Evolutionary conservation across 2,113 vertebrate genomes (phyloP), one percentile per base, ranked within the genome.

Genomic region (Indicator indicator): DNA sequence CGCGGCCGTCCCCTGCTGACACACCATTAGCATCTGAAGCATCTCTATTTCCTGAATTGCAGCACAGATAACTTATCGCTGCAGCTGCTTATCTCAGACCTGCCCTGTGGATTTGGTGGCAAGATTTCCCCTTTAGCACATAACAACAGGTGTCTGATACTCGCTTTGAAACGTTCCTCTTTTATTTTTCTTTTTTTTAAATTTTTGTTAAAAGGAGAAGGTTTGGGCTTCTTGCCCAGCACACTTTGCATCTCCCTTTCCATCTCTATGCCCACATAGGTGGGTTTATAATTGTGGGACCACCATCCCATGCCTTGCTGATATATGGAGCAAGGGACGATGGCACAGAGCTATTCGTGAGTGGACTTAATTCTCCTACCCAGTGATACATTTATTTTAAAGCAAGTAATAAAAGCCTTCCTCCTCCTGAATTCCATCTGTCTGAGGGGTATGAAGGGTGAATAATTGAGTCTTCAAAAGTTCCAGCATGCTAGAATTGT

Each of bases 11-110:
- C 95, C 95, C 94, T 77, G 94, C 91, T 94, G 96, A 95, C 95
- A 92, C 71, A 54, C 81, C 68, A 95, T 97, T 97, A 97, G 94
- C 95, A 89, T 95, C 92, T 82, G 94, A 95, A 73, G 94, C 92
- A 95, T 96, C 96, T 96, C 5, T 95, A 95, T 92, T 97, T 96
- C 91, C 94, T 26, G 74, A 94, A 85, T 93, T 1, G 5, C 42
- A 89, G 40, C 55, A 80, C 74, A 96, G 95, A 96, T 96, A 97
- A 72, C 93, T 94, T 97, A 97, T 96, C 92, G 62, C 87, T 89
- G 84, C 86, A 83, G 81, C 89, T 94, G 93, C 96, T 97, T 96
- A 97, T 97, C 95, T 92, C 84, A 93, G 89, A 87, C 86, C 89
- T 85, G 81, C 84, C 81, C 93, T 50, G 74, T 94, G 95, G 84